Evolutionary conservation across 2,797 vertebrate genomes (phyloP), one percentile per base, ranked within the genome.

Genomic region (Macropus fuliginosus): DNA sequence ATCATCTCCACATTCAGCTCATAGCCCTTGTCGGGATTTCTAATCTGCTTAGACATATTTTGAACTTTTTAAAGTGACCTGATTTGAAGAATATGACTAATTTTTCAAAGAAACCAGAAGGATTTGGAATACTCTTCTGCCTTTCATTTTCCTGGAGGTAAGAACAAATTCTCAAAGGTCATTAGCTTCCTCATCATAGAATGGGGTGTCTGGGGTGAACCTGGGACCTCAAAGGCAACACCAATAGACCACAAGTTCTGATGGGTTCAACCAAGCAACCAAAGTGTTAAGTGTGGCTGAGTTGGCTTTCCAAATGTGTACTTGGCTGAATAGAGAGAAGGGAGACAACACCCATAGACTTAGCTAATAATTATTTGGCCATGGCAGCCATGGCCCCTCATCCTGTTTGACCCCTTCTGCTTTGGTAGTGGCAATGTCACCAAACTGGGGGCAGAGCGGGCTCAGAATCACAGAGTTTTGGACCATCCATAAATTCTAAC

Each of bases 201-300:
- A 21, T 81, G 21, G 40, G 0, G 40, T 21, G n/a, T 21, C 12
- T 0, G 5, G n/a, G n/a, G 6, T 10, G 3, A 0, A 27, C n/a
- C 5, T 4, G n/a, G 74, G 40, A 0, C 46, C 40, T 46, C 74
- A 46, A 81, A 27, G 74, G 74, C 40, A 40, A 46, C 18, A 46
- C 21, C 40, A 81, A 46, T 2, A 4, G 74, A 5, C 10, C 9
- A 11, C 21, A 81, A 24, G 74, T 18, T 81, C 16, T 81, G 66
- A 21, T 81, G n/a, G n/a, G n/a, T 46, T 81, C 66, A 46, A 81
- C 66, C n/a, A 81, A 9, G n/a, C n/a, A 81, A 81, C 4, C 21
- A 81, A 81, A 24, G n/a, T 21, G 46, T 46, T 27, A 40, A 81
- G 21, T 46, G 21, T 27, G 40, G 21, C n/a, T 46, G 2, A 40